Conservation (phyloP, 1,140 invertebrate genomes). For the Limonius californicus region DNA sequence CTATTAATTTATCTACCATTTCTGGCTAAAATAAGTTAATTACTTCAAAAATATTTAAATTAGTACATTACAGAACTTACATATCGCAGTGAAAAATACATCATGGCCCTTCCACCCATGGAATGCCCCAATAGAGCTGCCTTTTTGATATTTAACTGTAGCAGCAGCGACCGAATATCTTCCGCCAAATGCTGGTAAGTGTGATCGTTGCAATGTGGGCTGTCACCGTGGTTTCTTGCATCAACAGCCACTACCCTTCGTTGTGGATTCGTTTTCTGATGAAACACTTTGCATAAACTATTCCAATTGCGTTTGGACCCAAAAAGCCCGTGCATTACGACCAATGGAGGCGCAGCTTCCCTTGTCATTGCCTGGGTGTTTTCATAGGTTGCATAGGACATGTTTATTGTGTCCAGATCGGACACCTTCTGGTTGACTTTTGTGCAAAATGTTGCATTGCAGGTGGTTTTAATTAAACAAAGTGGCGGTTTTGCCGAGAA, state of each 20-base stretch:
- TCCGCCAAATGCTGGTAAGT: conserved; percentile 67
- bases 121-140: conserved; percentile 79
- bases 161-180: conserved; percentile 66
- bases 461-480: too few species aligned
- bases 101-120: conserved; percentile 84
- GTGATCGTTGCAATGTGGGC: conserved; percentile 69
- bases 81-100: conserved; percentile 68
- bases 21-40: conserved; percentile 59
- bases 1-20: conserved; percentile 71
- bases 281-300: conserved; percentile 69
- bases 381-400: conserved; percentile 58
- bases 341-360: conserved; percentile 54
- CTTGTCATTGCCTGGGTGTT: conserved; percentile 45
- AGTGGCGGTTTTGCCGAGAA: too few species aligned
- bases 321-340: conserved; percentile 83
- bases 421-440: neutral
- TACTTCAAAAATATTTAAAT: neutral
- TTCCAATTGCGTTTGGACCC: conserved; percentile 86
- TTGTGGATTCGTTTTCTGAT: conserved; percentile 54
- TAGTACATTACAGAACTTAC: conserved; percentile 27
- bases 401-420: conserved; percentile 49
- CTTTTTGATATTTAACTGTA: conserved; percentile 57
- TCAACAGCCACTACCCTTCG: conserved; percentile 76
- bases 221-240: conserved; percentile 88
- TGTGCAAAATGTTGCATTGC: neutral